Base-by-base conservation (phyloP, 1,140 invertebrate genomes). In the Papilio xuthus region DNA sequence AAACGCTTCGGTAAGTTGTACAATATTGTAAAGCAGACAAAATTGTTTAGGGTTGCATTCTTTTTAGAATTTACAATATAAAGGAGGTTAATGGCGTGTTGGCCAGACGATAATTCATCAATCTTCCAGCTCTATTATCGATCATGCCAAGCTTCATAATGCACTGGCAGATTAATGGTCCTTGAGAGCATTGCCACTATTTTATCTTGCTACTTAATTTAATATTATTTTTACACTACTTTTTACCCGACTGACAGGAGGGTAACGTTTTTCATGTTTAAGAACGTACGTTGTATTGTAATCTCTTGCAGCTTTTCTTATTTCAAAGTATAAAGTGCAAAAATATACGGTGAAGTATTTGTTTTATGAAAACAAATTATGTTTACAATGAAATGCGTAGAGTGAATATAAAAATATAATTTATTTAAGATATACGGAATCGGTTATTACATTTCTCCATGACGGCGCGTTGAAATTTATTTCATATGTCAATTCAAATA, bases 121-220 rank as follows among this genome's bases (percentile, higher is more conserved):
- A 83, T 83, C 82, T 81, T 79, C 20, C 53, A 44, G 50, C 78
- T 56, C 74, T 79, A 80, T 78, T 78, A 81, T 82, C 78, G 82
- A 83, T 83, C 82, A 83, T 80, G 78, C 79, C 78, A 79, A 67
- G 79, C 79, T 77, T 79, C 75, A 83, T 79, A 83, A 81, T 81
- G 82, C 77, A 83, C 70, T 70, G 53, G 69, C 73, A 78, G 80
- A 80, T 82, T 80, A 79, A 82, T 80, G 79, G 78, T 82, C 41
- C 75, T 53, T 75, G 73, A 75, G 73, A 75, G 73, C 73, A 75
- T 53, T 75, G 73, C 73, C 50, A 75, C 73, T 75, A 44, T 47
- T 73, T 73, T 73, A 73, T 73, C 71, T 73, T 47, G 71, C 71
- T n/a, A 50, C 71, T 73, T 73, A 73, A 73, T 73, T 41, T 73